Percentiles rank a stretch among this genome's conserved stretches.
These are phyloP conservation scores for Drosophila sp. DNA, from an alignment of 1,140 invertebrate species.

Conservation along the genomic window DNA sequence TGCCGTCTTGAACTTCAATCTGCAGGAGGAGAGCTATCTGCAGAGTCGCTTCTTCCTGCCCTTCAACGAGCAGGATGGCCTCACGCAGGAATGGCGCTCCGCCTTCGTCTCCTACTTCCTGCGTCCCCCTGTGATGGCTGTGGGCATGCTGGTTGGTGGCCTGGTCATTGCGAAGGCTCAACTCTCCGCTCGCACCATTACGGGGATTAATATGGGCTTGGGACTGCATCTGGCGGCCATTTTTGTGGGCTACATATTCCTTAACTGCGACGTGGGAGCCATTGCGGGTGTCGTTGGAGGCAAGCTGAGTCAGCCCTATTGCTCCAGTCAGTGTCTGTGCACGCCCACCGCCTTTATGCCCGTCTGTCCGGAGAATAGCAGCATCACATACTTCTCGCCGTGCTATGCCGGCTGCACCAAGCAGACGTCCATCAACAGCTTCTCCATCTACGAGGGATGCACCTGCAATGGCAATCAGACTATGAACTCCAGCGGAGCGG, in stretches of 20 bases:
- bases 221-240: constrained; percentile 81
- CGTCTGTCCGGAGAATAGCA: constrained; percentile 85
- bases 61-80: constrained; percentile 84
- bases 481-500: constrained; percentile 25
- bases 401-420: constrained; percentile 88
- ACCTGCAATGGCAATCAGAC: constrained; percentile 82
- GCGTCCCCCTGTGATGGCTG: constrained; percentile 86
- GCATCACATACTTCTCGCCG: constrained; percentile 87
- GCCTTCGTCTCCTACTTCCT: constrained; percentile 85
- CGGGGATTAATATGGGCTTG: constrained; percentile 84
- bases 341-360: constrained; percentile 86
- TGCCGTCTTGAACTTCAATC: constrained; percentile 85
- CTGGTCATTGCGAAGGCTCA: constrained; percentile 86
- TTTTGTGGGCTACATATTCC: constrained; percentile 85
- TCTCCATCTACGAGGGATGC: constrained; percentile 84
- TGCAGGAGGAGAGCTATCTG: constrained; percentile 85
- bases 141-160: constrained; percentile 86
- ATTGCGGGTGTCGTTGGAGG: constrained; percentile 83
- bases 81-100: constrained; percentile 84
- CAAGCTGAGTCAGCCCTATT: constrained; percentile 84
- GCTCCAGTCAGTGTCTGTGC: constrained; percentile 87
- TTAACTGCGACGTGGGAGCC: constrained; percentile 84
- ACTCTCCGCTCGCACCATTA: constrained; percentile 83
- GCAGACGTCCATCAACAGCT: constrained; percentile 75
- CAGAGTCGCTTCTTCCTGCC: constrained; percentile 86